phyloP scores from a whole-genome alignment of 2,113 vertebrate genomes.

The Nibea albiflora region DNA sequence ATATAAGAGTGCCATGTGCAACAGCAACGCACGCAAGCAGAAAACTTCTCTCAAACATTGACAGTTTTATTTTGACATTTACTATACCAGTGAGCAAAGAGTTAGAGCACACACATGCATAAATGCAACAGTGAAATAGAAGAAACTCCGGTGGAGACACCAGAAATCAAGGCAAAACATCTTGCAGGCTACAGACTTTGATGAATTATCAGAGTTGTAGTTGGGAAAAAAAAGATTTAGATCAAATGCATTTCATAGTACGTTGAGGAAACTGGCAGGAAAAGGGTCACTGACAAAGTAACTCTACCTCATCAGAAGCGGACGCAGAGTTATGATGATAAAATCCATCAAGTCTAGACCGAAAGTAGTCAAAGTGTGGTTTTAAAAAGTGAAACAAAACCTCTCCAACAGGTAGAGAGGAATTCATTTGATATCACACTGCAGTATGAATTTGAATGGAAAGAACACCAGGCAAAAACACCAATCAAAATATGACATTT shows the following conservation, averaged over 20 bases:
- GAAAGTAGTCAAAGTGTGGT: constrained; percentile 13
- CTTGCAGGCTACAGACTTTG: background rate
- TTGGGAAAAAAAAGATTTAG: constrained; percentile 8
- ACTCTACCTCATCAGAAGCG: constrained; percentile 33
- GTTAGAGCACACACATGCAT: background rate
- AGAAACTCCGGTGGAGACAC: constrained; percentile 8
- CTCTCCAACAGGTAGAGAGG: constrained; percentile 1
- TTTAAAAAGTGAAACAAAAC: constrained; percentile 8
- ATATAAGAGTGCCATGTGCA: background rate
- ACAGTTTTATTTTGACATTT: constrained; percentile 23
- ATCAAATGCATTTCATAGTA: constrained; percentile 6
- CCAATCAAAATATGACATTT: background rate
- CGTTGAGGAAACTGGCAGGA: background rate
- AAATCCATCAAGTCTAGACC: constrained; percentile 32
- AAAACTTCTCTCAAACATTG: background rate
- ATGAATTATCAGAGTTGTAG: background rate
- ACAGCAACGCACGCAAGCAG: background rate
- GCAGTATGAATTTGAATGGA: background rate
- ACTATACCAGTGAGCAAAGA: background rate
- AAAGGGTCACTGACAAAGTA: constrained; percentile 24
- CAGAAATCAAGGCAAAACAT: constrained; percentile 6
- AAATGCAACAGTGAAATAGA: background rate
- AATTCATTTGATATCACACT: constrained; percentile 7
- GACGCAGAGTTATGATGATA: background rate
- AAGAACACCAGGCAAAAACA: background rate